Conservation (phyloP, 92 coral and sea anemone species). For the Virgularia gustaviana region DNA sequence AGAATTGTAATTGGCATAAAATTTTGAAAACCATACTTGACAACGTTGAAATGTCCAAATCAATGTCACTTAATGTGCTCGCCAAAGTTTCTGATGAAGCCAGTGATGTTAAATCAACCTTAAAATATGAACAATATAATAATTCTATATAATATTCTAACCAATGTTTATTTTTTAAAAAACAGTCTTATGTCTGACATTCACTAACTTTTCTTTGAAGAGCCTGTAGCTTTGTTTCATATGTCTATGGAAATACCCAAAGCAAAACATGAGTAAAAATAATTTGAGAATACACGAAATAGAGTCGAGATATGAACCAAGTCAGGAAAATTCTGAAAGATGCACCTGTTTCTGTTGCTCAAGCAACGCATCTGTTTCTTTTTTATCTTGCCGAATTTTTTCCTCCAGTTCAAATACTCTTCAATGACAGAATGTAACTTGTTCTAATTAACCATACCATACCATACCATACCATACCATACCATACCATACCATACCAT, state of each 20-base stretch:
- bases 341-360: slow-evolving; percentile 78
- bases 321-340: not conserved
- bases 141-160: not conserved
- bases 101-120: slow-evolving; percentile 88
- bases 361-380: slow-evolving; percentile 69
- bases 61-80: slow-evolving; percentile 74
- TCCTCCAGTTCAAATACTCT: slow-evolving; percentile 94
- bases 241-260: slow-evolving; percentile 55
- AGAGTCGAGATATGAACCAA: not conserved
- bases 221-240: slow-evolving; percentile 76
- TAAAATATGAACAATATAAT: not conserved
- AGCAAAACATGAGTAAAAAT: not conserved
- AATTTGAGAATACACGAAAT: not conserved
- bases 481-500: too few relatives aligned
- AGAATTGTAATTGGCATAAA: not conserved
- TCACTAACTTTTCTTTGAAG: slow-evolving; percentile 74
- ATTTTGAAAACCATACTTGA: not conserved
- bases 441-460: not conserved
- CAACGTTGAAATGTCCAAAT: slow-evolving; percentile 69
- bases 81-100: slow-evolving; percentile 81
- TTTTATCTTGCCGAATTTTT: slow-evolving; percentile 76
- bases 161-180: not conserved
- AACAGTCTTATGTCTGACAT: not conserved
- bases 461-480: too few relatives aligned
- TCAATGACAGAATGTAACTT: not conserved